These are phyloP conservation scores for Scatophagus argus DNA, from an alignment of 2,113 vertebrate genomes.

Conservation along the genomic window DNA sequence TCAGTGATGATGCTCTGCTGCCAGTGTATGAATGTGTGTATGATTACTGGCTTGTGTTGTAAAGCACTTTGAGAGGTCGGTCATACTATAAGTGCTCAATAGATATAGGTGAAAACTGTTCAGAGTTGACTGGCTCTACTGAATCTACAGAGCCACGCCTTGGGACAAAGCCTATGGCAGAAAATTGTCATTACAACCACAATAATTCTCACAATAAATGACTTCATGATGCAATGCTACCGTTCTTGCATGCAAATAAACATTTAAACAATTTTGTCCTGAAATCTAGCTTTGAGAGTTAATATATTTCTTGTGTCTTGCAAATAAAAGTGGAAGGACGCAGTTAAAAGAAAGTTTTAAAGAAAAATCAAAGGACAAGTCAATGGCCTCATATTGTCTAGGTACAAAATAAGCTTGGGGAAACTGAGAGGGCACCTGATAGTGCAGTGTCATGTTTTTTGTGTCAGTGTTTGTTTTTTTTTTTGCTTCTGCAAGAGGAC, in stretches of 20 bases:
- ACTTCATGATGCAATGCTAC: not conserved
- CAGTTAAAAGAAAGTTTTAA: constrained; percentile 3
- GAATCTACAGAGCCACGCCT: not conserved
- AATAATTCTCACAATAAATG: not conserved
- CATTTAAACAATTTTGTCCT: not conserved
- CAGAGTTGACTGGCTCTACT: not conserved
- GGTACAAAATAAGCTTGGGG: constrained; percentile 43
- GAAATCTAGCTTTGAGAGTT: not conserved
- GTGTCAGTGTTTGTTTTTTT: too few relatives aligned
- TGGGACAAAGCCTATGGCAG: not conserved
- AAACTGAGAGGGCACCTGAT: not conserved
- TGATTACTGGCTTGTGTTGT: too few relatives aligned
- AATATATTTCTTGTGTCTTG: not conserved
- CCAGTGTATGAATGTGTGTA: too few relatives aligned
- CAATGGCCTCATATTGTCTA: constrained; percentile 25
- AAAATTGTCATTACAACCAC: not conserved
- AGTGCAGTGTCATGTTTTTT: constrained; percentile 35
- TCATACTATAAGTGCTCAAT: too few relatives aligned
- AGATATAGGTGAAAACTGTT: too few relatives aligned
- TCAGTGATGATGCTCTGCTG: too few relatives aligned
- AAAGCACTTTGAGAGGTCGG: too few relatives aligned
- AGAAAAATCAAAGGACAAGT: constrained; percentile 15
- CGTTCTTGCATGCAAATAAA: not conserved
- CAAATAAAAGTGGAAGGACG: not conserved
- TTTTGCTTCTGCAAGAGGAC: constrained; percentile 25